phyloP scores from a whole-genome alignment of 1,140 invertebrate species.

The Melitaea cinxia region DNA sequence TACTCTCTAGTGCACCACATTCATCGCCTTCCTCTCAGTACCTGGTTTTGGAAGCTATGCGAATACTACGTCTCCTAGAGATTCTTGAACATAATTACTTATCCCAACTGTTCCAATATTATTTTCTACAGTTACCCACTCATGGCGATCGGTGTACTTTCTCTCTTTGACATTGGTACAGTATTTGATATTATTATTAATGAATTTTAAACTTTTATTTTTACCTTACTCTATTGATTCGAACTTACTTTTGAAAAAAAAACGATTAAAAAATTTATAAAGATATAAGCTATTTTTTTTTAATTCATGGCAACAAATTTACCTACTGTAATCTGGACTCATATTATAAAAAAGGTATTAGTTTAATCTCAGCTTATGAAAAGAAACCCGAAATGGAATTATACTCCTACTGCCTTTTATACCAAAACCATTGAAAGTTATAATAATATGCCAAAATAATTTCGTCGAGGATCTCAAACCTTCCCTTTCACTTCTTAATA shows the following conservation, averaged over 20 bases:
- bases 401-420: conserved; percentile 1
- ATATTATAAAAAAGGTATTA: conserved; percentile 16
- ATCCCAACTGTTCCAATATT: conserved; percentile 94
- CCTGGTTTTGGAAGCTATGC: conserved; percentile 94
- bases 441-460: conserved; percentile 15
- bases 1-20: conserved; percentile 97
- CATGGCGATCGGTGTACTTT: conserved; percentile 92
- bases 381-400: conserved; percentile 24
- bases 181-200: no score
- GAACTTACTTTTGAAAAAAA: no score
- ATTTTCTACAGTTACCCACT: conserved; percentile 93
- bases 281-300: no score
- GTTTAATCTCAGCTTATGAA: conserved; percentile 17
- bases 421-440: conserved; percentile 19
- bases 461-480: conserved; percentile 4
- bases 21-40: conserved; percentile 87
- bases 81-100: conserved; percentile 95
- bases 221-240: no score
- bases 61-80: conserved; percentile 96
- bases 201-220: no score
- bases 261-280: no score
- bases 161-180: conserved; percentile 46
- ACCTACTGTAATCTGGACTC: background rate
- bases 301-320: no score
- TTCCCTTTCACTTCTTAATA: background rate